phyloP scores from a whole-genome alignment of 2,113 vertebrate genomes.

The Melospiza georgiana region DNA sequence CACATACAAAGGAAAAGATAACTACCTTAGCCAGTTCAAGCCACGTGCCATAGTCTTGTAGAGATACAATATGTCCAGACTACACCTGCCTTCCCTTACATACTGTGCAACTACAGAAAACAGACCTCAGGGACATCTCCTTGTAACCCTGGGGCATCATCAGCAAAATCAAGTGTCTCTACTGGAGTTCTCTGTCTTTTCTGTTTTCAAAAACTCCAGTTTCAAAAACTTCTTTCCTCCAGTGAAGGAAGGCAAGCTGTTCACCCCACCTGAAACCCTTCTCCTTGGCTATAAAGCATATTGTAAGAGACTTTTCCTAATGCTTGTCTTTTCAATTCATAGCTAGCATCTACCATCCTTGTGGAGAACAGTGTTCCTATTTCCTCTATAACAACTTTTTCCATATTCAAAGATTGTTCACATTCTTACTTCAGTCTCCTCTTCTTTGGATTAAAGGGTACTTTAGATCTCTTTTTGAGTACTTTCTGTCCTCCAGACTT shows the following conservation, averaged over 20 bases:
- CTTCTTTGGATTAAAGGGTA: neutral
- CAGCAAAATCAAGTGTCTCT: neutral
- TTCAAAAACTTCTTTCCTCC: neutral
- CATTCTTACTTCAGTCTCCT: neutral
- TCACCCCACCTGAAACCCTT: neutral
- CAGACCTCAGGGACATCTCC: neutral
- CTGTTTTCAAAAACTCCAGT: neutral
- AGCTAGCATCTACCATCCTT: neutral
- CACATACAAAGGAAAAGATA: neutral
- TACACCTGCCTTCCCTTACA: neutral
- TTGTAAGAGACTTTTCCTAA: neutral
- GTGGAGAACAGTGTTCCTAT: neutral
- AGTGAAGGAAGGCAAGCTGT: neutral
- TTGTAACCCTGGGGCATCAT: neutral
- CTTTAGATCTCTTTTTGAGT: neutral
- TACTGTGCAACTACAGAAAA: neutral
- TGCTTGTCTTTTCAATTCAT: neutral
- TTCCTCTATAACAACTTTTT: neutral
- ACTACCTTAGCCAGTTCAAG: neutral
- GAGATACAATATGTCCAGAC: neutral
- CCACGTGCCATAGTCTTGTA: accelerated
- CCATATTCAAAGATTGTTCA: neutral
- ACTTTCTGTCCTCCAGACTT: neutral
- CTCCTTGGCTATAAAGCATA: neutral
- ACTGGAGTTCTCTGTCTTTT: neutral